Base-by-base conservation (phyloP, 2,888 invertebrate species). In the Oxytorus armatus region DNA sequence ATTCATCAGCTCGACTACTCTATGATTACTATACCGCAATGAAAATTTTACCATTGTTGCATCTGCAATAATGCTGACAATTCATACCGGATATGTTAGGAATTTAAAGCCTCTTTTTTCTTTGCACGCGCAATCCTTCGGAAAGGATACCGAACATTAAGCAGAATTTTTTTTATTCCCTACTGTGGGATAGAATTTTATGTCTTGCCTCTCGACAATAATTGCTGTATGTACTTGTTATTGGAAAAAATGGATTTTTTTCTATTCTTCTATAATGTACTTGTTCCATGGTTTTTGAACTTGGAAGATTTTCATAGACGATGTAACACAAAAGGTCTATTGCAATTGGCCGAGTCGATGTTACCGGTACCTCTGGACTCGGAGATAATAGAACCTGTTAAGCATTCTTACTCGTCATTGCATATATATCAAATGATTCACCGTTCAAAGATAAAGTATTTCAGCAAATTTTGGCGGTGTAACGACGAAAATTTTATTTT, bases 401-500 rank as follows among this genome's bases (percentile, higher is more conserved):
- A 49, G 49, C 21, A 10, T 7, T 14, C n/a, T 39, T 16, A 8
- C 16, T 3, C 59, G 29, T 59, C 18, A 16, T 61, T 23, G n/a
- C 10, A 59, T 36, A 3, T 44, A 42, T 11, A 14, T 7, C n/a
- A 7, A n/a, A 18, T 53, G 49, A 68, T 18, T 75, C 57, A 39
- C 8, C 1, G 16, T 11, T 25, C 11, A 0, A 25, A 66, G 1
- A 33, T 11, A 16, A 2, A 36, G 8, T 11, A 14, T 14, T 33
- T 47, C 47, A 74, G 65, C 63, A 39, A 23, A 59, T 68, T 59
- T 75, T 66, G 5, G 10, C 2, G 29, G 8, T 16, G 47, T 25
- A 47, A 21, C 23, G 5, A 5, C 5, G 1, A 8, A 8, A 53
- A 8, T 14, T n/a, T 1, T 14, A n/a, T n/a, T n/a, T n/a, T n/a